Base-by-base conservation (phyloP, 1,140 invertebrate genomes). In the Triops cancriformis region DNA sequence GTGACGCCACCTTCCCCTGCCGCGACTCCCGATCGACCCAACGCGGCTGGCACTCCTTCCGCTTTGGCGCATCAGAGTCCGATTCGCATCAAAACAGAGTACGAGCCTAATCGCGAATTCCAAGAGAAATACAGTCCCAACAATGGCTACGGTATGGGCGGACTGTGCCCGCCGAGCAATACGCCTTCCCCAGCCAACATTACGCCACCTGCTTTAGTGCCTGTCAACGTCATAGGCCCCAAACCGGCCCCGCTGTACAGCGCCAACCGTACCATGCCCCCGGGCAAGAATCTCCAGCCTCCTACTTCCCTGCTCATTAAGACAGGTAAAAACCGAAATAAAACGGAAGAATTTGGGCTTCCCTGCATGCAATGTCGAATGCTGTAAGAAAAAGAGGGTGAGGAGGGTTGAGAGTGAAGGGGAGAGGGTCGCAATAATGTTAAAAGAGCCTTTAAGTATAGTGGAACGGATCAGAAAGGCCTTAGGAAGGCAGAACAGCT, bases 1-100 rank as follows among this genome's bases (percentile, higher is more conserved):
- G 87, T 87, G 42, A 89, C 88, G 74, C 85, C 85, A 26, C 85
- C 85, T 7, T 82, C 82, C 51, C 80, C 80, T 26, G 72, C 79
- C 41, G 77, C 75, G 51, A 43, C 73, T 51, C 76, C 76, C 78
- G 51, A 31, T 78, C 80, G 76, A 77, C 26, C 78, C 77, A 28
- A 79, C 79, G 14, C 51, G 5, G 31, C 51, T 64, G 51, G 51
- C 3, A 64, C 51, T 10, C 79, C 78, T 12, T 77, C 77, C 26
- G 43, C 78, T 3, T 76, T 77, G 72, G 77, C 75, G 7, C 77
- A 76, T 64, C 5, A 77, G 72, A 18, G 73, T 78, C 43, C 64
- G 0, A 31, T 72, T 37, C 51, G 79, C n/a, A 76, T 79, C 10
- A 74, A 27, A 43, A 80, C 80, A 73, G 76, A 77, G 12, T 76